Base-by-base conservation (phyloP, 2,797 vertebrate genomes). In the Gymnothorax reevesii region DNA sequence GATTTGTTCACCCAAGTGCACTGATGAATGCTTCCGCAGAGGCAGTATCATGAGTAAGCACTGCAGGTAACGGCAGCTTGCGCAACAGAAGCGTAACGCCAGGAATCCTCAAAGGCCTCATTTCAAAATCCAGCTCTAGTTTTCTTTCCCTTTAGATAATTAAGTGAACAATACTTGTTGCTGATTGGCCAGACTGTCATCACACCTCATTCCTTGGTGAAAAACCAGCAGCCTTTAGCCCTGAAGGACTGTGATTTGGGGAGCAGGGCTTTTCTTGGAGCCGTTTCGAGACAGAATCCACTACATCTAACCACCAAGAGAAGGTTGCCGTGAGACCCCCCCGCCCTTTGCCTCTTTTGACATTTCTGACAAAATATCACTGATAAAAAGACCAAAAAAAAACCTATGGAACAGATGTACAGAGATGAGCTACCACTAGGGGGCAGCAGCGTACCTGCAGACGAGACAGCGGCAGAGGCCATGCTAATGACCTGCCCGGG, bases 401-500 rank as follows among this genome's bases (percentile, higher is more conserved):
- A 33, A 33, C 27, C 25, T 3, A 1, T 3, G 71, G 33, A 4
- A 33, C 17, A 55, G 77, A 9, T 54, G 52, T 55, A 22, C 77
- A 9, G 77, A 80, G 20, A 7, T 20, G 7, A 54, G 77, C 83
- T 62, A 49, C 13, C 83, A 84, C 27, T 20, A 87, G 82, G 82
- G 69, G 86, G 82, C 86, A 64, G 88, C n/a, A 84, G 84, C 77
- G 88, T 94, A 96, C 95, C 93, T 91, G 95, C 49, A 89, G 94
- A 84, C 82, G 71, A 91, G 88, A 92, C 93, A 91, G 96, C 90
- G 8, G 96, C 92, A 86, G 96, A 89, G 83, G 95, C 90, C 93
- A 96, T 95, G 93, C 97, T 95, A 83, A 96, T 94, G 87, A 96
- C 95, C 92, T 98, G 98, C 90, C 96, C 96, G 52, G 97, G 97